Percentiles rank a stretch among this genome's conserved stretches.
These are phyloP conservation scores for Intellagama lesueurii DNA, from an alignment of 2,797 vertebrate genomes.

Conservation along the genomic window DNA sequence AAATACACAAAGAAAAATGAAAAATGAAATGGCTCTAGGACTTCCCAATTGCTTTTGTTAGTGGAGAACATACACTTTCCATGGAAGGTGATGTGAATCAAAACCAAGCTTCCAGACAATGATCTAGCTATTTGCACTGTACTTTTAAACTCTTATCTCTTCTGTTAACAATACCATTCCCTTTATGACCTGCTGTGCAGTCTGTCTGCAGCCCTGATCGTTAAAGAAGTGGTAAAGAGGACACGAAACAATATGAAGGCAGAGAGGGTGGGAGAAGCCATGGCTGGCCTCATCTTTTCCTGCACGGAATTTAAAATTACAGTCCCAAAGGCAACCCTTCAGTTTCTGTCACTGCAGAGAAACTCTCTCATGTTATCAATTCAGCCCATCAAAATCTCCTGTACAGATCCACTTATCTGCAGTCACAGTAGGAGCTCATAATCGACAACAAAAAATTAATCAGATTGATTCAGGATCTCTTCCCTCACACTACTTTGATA, in stretches of 20 bases:
- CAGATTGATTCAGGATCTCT: constrained; percentile 44
- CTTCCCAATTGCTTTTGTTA: background rate
- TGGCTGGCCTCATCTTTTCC: background rate
- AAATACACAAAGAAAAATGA: background rate
- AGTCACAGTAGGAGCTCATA: background rate
- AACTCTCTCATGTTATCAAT: background rate
- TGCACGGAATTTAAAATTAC: background rate
- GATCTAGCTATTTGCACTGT: background rate
- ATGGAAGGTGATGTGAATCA: background rate
- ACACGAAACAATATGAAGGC: background rate
- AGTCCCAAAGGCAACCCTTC: background rate
- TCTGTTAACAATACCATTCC: background rate
- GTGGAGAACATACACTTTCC: background rate
- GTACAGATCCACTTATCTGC: background rate
- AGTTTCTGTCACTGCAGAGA: background rate
- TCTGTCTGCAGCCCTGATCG: background rate
- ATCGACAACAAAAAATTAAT: constrained; percentile 23
- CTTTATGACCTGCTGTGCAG: background rate
- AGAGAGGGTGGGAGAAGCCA: background rate
- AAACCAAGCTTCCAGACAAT: background rate
- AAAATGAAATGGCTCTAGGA: background rate
- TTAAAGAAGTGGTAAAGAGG: background rate
- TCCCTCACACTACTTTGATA: constrained; percentile 23
- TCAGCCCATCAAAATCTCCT: background rate
- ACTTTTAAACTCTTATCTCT: background rate